Evolutionary conservation across 2,113 vertebrate species (phyloP).

Genomic region (Gymnocephalus cernua): DNA sequence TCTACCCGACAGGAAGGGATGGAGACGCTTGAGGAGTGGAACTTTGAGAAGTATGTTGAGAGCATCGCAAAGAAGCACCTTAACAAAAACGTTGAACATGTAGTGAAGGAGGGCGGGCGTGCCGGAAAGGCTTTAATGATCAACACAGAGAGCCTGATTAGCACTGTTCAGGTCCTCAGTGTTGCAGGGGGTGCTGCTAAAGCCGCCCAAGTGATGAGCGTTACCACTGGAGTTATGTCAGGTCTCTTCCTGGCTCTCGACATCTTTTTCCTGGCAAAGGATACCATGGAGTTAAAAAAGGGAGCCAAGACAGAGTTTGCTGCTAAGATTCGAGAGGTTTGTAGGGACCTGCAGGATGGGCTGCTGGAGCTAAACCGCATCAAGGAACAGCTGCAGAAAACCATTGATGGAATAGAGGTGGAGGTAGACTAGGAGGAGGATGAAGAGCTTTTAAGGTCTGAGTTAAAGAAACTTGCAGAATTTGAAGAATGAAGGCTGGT

Average conservation of each 20-base stretch:
- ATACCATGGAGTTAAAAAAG: constrained; percentile 80
- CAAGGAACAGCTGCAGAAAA: constrained; percentile 80
- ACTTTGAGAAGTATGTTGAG: constrained; percentile 82
- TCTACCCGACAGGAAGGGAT: constrained; percentile 79
- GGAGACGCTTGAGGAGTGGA: constrained; percentile 80
- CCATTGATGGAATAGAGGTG: constrained; percentile 81
- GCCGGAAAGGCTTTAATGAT: constrained; percentile 81
- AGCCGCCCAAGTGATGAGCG: constrained; percentile 78
- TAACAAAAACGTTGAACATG: constrained; percentile 82
- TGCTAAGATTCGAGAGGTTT: constrained; percentile 81
- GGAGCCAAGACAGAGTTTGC: constrained; percentile 84
- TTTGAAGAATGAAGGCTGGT: constrained; percentile 60
- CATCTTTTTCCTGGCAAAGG: constrained; percentile 84
- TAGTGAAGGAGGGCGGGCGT: constrained; percentile 81
- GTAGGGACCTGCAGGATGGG: constrained; percentile 78
- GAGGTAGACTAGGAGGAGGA: constrained; percentile 69
- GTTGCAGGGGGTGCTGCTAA: constrained; percentile 77
- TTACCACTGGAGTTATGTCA: constrained; percentile 81
- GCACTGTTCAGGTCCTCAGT: constrained; percentile 79
- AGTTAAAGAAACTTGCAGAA: constrained; percentile 68
- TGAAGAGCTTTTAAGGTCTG: constrained; percentile 60
- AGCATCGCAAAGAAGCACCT: constrained; percentile 80
- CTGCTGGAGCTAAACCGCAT: constrained; percentile 80
- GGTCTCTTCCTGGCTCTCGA: constrained; percentile 85
- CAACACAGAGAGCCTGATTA: constrained; percentile 79